These are phyloP conservation scores for Chionis minor DNA, from an alignment of 2,113 vertebrate genomes.

Conservation along the genomic window DNA sequence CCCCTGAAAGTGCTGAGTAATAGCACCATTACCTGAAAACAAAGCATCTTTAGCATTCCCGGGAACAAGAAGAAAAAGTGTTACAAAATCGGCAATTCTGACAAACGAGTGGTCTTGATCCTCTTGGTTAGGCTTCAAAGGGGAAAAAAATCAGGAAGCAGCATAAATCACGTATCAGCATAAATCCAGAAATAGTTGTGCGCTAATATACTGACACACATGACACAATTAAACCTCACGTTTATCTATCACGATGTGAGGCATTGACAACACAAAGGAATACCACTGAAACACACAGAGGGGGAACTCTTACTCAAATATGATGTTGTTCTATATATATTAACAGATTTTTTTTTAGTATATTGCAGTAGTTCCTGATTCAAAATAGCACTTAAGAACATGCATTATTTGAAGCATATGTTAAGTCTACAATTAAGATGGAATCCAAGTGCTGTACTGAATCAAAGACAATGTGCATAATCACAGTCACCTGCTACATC, in stretches of 20 bases:
- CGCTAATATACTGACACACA: background rate
- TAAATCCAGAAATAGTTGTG: background rate
- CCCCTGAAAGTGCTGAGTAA: background rate
- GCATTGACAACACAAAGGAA: background rate
- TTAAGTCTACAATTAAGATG: background rate
- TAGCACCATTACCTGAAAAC: conserved; percentile 56
- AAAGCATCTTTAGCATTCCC: conserved; percentile 53
- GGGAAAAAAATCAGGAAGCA: background rate
- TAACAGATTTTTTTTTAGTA: background rate
- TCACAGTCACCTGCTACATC: background rate
- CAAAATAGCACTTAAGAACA: background rate
- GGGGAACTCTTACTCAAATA: background rate
- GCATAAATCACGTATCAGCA: background rate
- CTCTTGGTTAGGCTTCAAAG: conserved; percentile 60
- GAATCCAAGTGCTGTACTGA: background rate
- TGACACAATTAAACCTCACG: background rate
- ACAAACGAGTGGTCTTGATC: conserved; percentile 67
- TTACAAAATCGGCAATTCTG: conserved; percentile 68
- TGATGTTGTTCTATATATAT: background rate
- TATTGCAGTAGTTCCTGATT: background rate
- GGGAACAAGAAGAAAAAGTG: conserved; percentile 52
- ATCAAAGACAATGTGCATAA: background rate
- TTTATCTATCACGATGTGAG: background rate
- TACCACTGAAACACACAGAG: background rate
- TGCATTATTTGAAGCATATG: background rate